Evolutionary conservation across 2,888 invertebrate genomes (phyloP).

Genomic region (Drosophila macrospina): DNA sequence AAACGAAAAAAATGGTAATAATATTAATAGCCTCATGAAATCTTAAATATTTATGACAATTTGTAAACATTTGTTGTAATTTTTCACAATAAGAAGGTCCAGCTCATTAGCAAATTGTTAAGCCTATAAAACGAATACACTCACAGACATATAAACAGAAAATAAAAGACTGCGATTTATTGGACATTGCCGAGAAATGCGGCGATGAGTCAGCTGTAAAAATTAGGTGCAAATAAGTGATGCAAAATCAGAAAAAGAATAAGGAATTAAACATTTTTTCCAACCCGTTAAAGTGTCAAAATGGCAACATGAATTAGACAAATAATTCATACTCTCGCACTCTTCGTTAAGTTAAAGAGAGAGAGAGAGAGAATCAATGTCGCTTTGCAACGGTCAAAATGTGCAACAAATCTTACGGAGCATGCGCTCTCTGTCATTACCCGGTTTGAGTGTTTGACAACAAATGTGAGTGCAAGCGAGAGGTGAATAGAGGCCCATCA

Average conservation of each 20-base stretch:
- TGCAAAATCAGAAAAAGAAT: slow-evolving; percentile 7
- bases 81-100: slow-evolving; percentile 19
- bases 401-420: slow-evolving; percentile 33
- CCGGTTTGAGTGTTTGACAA: slow-evolving; percentile 58
- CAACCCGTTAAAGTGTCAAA: slow-evolving; percentile 44
- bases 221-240: slow-evolving; percentile 19
- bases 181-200: slow-evolving; percentile 19
- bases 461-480: slow-evolving; percentile 61
- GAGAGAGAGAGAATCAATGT: background rate
- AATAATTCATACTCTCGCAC: slow-evolving; percentile 1
- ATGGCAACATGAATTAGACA: slow-evolving; percentile 47
- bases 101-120: slow-evolving; percentile 48
- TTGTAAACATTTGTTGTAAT: slow-evolving; percentile 50
- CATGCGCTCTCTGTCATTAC: slow-evolving; percentile 59
- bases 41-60: slow-evolving; percentile 26
- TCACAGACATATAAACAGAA: slow-evolving; percentile 16
- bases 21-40: slow-evolving; percentile 31
- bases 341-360: background rate
- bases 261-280: slow-evolving; percentile 23
- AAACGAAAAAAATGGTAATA: background rate
- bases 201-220: slow-evolving; percentile 62
- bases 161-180: slow-evolving; percentile 50
- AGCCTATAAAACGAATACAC: slow-evolving; percentile 23
- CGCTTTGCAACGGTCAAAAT: slow-evolving; percentile 51
- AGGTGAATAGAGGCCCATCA: slow-evolving; percentile 7